Percentiles rank a stretch among this genome's conserved stretches.
Evolutionary conservation across 2,888 invertebrate species (phyloP).

Genomic region (Homarus gammarus): DNA sequence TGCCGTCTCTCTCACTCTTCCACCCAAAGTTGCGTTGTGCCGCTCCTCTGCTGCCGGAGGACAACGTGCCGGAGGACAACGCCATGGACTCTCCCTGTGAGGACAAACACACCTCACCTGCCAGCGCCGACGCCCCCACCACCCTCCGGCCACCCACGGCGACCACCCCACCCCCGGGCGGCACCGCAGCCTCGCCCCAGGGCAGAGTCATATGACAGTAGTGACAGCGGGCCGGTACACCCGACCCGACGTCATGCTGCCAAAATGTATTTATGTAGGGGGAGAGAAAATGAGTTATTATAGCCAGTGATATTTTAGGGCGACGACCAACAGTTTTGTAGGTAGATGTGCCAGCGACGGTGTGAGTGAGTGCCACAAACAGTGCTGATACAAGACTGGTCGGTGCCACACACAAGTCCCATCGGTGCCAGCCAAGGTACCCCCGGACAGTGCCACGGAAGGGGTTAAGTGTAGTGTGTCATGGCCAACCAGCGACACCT

Average conservation of each 20-base stretch:
- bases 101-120: slow-evolving; percentile 10
- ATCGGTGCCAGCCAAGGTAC: background rate
- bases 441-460: background rate
- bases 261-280: slow-evolving; percentile 10
- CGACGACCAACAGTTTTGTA: background rate
- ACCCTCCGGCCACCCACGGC: slow-evolving; percentile 14
- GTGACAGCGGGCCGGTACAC: slow-evolving; percentile 33
- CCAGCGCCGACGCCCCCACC: slow-evolving; percentile 4
- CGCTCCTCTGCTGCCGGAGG: slow-evolving; percentile 29
- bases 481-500: background rate
- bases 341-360: background rate
- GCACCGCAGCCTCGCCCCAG: slow-evolving; percentile 50
- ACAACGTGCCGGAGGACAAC: slow-evolving; percentile 22
- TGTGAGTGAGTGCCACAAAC: slow-evolving; percentile 18
- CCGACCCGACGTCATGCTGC: slow-evolving; percentile 37
- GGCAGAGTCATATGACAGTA: slow-evolving; percentile 69
- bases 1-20: slow-evolving; percentile 45
- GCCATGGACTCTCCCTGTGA: slow-evolving; percentile 18
- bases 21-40: slow-evolving; percentile 41
- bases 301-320: background rate
- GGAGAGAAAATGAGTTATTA: background rate
- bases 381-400: background rate
- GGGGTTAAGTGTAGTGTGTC: background rate
- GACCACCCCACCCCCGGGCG: slow-evolving; percentile 43
- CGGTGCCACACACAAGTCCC: slow-evolving; percentile 1